Base-by-base conservation (phyloP, 1,140 invertebrate genomes). In the Akabosia matsudoensis region DNA sequence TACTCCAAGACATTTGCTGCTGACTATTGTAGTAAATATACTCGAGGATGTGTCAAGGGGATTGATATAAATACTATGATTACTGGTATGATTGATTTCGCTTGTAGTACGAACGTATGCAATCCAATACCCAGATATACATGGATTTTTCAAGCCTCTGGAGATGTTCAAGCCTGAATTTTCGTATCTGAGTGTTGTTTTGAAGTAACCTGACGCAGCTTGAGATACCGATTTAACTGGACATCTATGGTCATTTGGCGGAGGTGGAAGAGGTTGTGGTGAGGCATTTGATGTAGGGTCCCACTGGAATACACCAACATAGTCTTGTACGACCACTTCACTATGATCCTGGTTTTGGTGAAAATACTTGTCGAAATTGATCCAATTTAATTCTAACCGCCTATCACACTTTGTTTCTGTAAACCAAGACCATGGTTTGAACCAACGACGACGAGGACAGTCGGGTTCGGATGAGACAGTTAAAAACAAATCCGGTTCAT, bases 41-140 rank as follows among this genome's bases (percentile, higher is more conserved):
- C 37, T 45, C n/a, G 37, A 45, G 7, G 37, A 45, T 45, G 37
- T 10, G n/a, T n/a, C n/a, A 10, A 45, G 18, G 7, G 37, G 18
- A 45, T 45, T 18, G 18, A 18, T 10, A 45, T 7, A 45, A 45
- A 7, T 18, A 18, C 37, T 45, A 45, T 45, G 7, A 45, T 45
- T 45, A 45, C 37, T 3, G 13, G 1, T 31, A 13, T 16, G 2
- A 26, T 24, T n/a, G 0, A 22, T n/a, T 37, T 56, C 18, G 34
- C 33, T 61, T 0, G 13, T 22, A 18, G 82, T 70, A 14, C 79
- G 78, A 1, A 82, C 74, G 79, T 83, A 84, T 4, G 79, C 84
- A 14, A 81, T 82, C 84, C 85, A 86, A 71, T 79, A 82, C 1
- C 82, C 83, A 1, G 84, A 75, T 56, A 85, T 86, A 13, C 73